Evolutionary conservation across 2,888 invertebrate species (phyloP).

Genomic region (Agonum fuliginosum): DNA sequence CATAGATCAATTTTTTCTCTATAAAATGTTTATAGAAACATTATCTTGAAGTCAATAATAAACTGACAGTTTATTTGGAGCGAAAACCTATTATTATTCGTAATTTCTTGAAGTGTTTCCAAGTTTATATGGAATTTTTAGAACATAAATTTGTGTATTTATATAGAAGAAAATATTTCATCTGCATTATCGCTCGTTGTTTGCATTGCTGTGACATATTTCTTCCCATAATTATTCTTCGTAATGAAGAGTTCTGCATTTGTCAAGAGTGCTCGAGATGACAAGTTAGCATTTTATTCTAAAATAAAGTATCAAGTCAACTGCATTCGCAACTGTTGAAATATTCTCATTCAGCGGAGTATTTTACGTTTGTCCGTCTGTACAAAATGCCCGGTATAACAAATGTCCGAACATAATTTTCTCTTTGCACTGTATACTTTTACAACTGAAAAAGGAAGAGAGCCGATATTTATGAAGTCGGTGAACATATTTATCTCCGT

Average conservation of each 20-base stretch:
- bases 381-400: conserved; percentile 40
- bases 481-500: conserved; percentile 54
- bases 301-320: conserved; percentile 32
- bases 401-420: conserved; percentile 52
- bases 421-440: conserved; percentile 41
- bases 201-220: conserved; percentile 6
- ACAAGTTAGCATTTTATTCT: conserved; percentile 28
- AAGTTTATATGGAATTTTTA: too few species aligned
- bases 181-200: too few species aligned
- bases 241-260: conserved; percentile 10
- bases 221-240: conserved; percentile 13
- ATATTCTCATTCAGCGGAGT: conserved; percentile 21
- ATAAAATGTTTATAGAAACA: too few species aligned
- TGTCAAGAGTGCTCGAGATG: conserved; percentile 7
- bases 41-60: too few species aligned
- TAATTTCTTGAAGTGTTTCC: too few species aligned
- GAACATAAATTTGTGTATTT: too few species aligned
- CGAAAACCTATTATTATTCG: too few species aligned
- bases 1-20: too few species aligned
- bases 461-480: conserved; percentile 53
- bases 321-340: conserved; percentile 37
- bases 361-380: conserved; percentile 43
- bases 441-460: conserved; percentile 30
- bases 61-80: too few species aligned
- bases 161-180: too few species aligned